These are phyloP conservation scores for Zonotrichia albicollis DNA, from an alignment of 2,797 vertebrate species.

Conservation along the genomic window DNA sequence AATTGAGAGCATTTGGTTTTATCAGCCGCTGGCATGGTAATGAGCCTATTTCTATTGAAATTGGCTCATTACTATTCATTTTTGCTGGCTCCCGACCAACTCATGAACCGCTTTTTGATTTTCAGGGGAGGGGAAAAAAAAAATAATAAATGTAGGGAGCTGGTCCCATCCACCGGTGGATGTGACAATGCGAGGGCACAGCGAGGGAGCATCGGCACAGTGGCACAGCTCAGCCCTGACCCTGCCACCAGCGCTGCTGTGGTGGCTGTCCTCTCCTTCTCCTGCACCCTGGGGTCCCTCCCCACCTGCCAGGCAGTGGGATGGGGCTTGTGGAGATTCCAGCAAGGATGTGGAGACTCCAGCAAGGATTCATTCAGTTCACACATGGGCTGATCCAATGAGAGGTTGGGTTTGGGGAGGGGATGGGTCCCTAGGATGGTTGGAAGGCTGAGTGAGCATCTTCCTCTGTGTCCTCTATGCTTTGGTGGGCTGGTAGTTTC, in stretches of 20 bases:
- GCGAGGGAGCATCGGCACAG: rapidly evolving
- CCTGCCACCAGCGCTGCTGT: not conserved
- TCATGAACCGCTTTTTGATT: constrained; percentile 76
- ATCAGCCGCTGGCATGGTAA: constrained; percentile 77
- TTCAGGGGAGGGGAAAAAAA: constrained; percentile 18
- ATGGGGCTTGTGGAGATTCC: not conserved
- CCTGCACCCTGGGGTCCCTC: not conserved
- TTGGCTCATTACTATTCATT: constrained; percentile 79
- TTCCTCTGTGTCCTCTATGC: rapidly evolving
- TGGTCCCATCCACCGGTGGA: constrained; percentile 7
- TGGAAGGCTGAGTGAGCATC: not conserved
- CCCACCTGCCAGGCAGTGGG: not conserved
- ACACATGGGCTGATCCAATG: rapidly evolving
- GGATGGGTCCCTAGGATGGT: rapidly evolving
- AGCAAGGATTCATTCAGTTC: not conserved
- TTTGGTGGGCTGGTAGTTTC: not conserved
- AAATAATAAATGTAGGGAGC: constrained; percentile 19
- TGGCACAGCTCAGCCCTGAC: not conserved
- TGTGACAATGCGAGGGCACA: not conserved
- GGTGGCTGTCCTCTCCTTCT: not conserved
- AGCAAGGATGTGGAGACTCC: not conserved
- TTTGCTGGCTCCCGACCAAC: constrained; percentile 76
- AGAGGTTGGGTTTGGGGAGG: not conserved
- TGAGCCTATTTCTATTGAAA: constrained; percentile 80
- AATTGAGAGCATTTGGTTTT: constrained; percentile 80